Base-by-base conservation (phyloP, 2,113 vertebrate species). In the Ahaetulla prasina region DNA sequence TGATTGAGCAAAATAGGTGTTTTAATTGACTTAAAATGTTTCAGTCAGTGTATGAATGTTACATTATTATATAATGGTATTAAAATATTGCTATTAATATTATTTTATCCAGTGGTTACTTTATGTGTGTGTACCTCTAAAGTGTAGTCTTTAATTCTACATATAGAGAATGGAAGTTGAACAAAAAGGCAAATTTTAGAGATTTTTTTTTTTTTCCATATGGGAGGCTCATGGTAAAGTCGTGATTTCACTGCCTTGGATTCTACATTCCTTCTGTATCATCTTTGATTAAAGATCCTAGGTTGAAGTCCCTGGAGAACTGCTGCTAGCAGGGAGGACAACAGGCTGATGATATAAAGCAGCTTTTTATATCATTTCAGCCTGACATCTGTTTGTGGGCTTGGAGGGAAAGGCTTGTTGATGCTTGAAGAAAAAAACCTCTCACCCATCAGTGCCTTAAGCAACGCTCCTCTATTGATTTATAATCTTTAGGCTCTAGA, bases 21-120 rank as follows among this genome's bases (percentile, higher is more conserved):
- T 92, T 96, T 92, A 94, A 91, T 18, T 96, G 94, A 94, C 94
- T 93, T 89, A 93, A 91, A 92, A 87, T 95, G 95, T 95, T 93
- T 94, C 94, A 94, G 95, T 96, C 95, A 96, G 88, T 0, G 43
- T 85, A 0, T 68, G 7, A 8, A 88, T 94, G 94, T 95, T 80
- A 43, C 35, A 80, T 80, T 80, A 80, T 39, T 80, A 80, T 80
- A 43, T 22, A 22, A 3, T 80, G 8, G 8, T 80, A 43, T 43
- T 80, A 43, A 93, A 94, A 93, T 0, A 0, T 0, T 22, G 0
- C 27, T 0, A 60, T 22, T 91, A 0, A 0, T 93, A 50, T 22
- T 39, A 35, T 43, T 80, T 22, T 80, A 80, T 3, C 7, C 45
- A 87, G 3, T 23, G n/a, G 39, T 86, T 39, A 23, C 30, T 45